Conservation (phyloP, 2,797 vertebrate species). For the Urophycis tenuis region DNA sequence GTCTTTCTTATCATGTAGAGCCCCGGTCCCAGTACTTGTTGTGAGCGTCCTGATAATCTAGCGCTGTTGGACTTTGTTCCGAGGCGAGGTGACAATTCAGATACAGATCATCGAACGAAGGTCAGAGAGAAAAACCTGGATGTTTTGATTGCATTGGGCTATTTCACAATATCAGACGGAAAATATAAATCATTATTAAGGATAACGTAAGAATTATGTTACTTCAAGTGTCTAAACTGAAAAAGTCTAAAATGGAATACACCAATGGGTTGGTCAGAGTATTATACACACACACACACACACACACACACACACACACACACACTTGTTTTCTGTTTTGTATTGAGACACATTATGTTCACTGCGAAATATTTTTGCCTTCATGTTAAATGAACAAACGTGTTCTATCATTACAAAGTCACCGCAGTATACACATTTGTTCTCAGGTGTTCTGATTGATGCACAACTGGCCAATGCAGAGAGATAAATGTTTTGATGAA, state of each 20-base stretch:
- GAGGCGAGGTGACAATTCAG: constrained; percentile 42
- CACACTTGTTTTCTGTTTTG: not conserved
- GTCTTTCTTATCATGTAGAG: not conserved
- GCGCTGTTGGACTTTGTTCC: constrained; percentile 57
- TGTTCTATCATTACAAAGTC: not conserved
- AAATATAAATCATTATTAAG: not conserved
- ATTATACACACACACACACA: no score
- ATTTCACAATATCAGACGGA: not conserved
- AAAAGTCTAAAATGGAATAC: no score
- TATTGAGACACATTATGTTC: not conserved
- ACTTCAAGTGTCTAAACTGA: not conserved
- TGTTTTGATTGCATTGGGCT: not conserved
- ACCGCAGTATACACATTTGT: not conserved
- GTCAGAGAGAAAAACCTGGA: not conserved
- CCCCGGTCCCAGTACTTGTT: not conserved
- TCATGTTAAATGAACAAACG: not conserved
- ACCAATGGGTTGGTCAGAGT: no score
- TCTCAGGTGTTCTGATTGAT: no score
- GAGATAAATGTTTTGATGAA: no score
- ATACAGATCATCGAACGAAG: constrained; percentile 36
- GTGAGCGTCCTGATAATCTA: constrained; percentile 25
- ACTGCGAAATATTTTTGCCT: not conserved
- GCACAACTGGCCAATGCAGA: no score
- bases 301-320: no score
- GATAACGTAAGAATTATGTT: not conserved